Evolutionary conservation across 1,140 invertebrate species (phyloP), one percentile per base, ranked within the genome.

Genomic region (Hyles euphorbiae): DNA sequence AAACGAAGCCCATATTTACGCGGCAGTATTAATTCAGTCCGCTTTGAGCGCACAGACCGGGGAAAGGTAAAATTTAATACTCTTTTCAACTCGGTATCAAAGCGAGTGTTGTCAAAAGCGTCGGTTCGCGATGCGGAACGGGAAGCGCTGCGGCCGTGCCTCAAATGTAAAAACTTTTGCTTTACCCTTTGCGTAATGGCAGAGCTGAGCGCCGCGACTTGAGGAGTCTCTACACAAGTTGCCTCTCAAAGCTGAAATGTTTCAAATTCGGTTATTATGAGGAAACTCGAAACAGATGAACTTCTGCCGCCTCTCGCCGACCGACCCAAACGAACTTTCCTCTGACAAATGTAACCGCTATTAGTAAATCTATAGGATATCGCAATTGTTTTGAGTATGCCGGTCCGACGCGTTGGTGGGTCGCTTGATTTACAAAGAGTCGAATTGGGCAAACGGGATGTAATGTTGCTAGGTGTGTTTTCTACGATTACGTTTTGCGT

Each of bases 91-190:
- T 61, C 71, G 68, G 67, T 72, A 82, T 83, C 81, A 87, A 87
- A 86, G 82, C 68, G 76, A 81, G 71, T 64, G 73, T 79, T 81
- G 74, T 84, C 76, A 80, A 87, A 85, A 85, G 81, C 77, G 74
- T 69, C 71, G 67, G 77, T 74, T 74, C 67, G 65, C 76, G 66
- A 72, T 72, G 79, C 78, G 81, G 70, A 78, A 78, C 78, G 74
- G 65, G 76, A 80, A 81, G 72, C 74, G 58, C 70, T 60, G 68
- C 70, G 70, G 56, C 71, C 67, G 70, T 78, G 74, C 66, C 70
- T 80, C 74, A 76, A 79, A 87, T 83, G 76, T 78, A 84, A 82
- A 88, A 88, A 88, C 75, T 87, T 87, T 79, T 79, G 74, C 81
- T 77, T 72, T 69, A 81, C 79, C 79, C 80, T 83, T 83, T 78